A percentile compares a stretch with the other conserved stretches of the same genome.
phyloP scores from a whole-genome alignment of 1,140 invertebrate species.

The Gryllus bimaculatus region DNA sequence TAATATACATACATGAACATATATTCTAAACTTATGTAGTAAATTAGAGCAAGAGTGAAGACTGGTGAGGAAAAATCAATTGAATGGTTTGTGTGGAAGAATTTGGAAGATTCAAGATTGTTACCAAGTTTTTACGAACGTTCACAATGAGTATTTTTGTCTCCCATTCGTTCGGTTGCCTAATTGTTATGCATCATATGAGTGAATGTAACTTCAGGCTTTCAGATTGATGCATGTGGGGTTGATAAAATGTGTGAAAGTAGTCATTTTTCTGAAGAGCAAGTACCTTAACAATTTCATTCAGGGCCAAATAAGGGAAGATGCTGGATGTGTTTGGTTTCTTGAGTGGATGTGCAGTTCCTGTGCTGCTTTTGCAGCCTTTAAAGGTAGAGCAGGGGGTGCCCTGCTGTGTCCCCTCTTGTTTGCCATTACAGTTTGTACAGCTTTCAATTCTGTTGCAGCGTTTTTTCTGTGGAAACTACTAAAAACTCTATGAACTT shows the following conservation, averaged over 20 bases:
- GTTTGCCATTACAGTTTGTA: neutral
- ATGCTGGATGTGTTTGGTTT: no score
- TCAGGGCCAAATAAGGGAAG: no score
- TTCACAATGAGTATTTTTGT: neutral
- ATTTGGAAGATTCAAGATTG: neutral
- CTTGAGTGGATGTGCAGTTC: no score
- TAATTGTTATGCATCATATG: neutral
- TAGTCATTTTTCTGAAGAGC: neutral
- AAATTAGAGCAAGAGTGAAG: neutral
- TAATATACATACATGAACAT: neutral
- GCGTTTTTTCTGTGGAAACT: neutral
- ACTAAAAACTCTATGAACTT: neutral
- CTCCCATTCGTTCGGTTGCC: neutral
- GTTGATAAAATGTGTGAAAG: no score
- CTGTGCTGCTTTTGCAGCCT: no score
- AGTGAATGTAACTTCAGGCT: neutral
- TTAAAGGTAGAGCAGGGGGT: neutral
- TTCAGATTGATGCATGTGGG: neutral
- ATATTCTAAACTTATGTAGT: neutral
- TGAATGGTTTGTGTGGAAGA: neutral
- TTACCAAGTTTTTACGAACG: neutral
- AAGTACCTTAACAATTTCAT: neutral
- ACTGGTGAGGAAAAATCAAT: neutral
- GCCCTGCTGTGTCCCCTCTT: neutral
- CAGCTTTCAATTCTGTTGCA: constrained; percentile 4